Base-by-base conservation (phyloP, 2,888 invertebrate species). In the Escarpia spicata region DNA sequence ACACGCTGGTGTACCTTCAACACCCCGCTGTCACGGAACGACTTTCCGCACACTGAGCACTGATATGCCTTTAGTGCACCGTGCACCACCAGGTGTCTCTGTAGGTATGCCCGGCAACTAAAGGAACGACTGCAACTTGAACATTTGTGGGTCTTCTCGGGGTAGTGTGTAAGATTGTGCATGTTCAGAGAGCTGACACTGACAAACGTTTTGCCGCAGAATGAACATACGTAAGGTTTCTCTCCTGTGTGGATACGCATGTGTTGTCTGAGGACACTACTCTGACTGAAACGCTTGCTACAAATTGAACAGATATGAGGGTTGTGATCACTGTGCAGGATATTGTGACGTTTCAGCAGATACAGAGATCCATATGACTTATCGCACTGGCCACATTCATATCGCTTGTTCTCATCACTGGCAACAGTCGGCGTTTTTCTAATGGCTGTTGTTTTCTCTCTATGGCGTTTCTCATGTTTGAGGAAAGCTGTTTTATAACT, bases 41-140 rank as follows among this genome's bases (percentile, higher is more conserved):
- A 75, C 26, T 75, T 75, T 19, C 75, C 75, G 6, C 75, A 75
- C 75, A 26, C 26, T 6, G n/a, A 26, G 19, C 75, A 75, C 75
- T 75, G 75, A n/a, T 75, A 26, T 26, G 19, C 6, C n/a, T 75
- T 75, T 75, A 75, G 75, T 75, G 75, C 75, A 75, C 75, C 75
- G 75, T 75, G 75, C 75, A 75, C 75, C 19, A 75, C 75, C 75
- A 75, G 75, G 75, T 75, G 75, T 75, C 75, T 75, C 75, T 75
- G 75, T 26, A 75, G 75, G 75, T 75, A 75, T n/a, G 19, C 26
- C 26, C 26, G 75, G 75, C 75, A 75, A 75, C 75, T 75, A 26
- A 75, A 75, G 75, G 19, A 75, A 6, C 75, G 75, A 19, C 26
- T 26, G 26, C 75, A 75, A 6, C 6, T 19, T 15, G 75, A 19